Percentiles rank a stretch among this genome's conserved stretches.
Conservation (phyloP, 2,888 invertebrate species). For the Ophion ventricosus region DNA sequence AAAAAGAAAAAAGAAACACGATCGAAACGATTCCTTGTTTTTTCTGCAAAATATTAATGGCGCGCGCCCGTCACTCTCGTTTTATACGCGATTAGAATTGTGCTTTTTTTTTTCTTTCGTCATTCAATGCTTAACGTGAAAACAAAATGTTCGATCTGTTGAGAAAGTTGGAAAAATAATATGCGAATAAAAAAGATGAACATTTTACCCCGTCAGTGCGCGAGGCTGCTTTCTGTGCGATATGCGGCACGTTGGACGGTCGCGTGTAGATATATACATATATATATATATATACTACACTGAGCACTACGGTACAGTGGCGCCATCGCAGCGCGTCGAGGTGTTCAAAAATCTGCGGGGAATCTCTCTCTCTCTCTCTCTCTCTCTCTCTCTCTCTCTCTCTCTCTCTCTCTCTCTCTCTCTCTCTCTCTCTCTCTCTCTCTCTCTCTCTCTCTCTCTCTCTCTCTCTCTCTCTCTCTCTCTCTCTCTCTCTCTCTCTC, state of each 20-base stretch:
- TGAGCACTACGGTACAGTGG: neutral
- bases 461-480: too few relatives aligned
- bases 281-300: conserved; percentile 57
- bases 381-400: too few relatives aligned
- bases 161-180: neutral
- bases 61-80: conserved; percentile 31
- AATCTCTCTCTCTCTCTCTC: neutral
- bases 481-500: too few relatives aligned
- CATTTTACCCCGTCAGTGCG: conserved; percentile 68
- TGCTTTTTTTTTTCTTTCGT: conserved; percentile 19
- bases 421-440: too few relatives aligned
- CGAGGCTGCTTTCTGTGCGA: conserved; percentile 69
- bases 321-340: neutral
- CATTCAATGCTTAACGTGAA: neutral
- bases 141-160: neutral
- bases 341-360: neutral
- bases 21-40: neutral
- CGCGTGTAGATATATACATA: conserved; percentile 70
- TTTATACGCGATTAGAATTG: neutral
- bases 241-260: conserved; percentile 76
- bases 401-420: too few relatives aligned
- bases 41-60: conserved; percentile 10
- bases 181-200: conserved; percentile 46
- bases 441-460: too few relatives aligned
- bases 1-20: conserved; percentile 12